A percentile compares a stretch with the other conserved stretches of the same genome.
Conservation (phyloP, 2,113 vertebrate genomes). For the Sciurus niger region DNA sequence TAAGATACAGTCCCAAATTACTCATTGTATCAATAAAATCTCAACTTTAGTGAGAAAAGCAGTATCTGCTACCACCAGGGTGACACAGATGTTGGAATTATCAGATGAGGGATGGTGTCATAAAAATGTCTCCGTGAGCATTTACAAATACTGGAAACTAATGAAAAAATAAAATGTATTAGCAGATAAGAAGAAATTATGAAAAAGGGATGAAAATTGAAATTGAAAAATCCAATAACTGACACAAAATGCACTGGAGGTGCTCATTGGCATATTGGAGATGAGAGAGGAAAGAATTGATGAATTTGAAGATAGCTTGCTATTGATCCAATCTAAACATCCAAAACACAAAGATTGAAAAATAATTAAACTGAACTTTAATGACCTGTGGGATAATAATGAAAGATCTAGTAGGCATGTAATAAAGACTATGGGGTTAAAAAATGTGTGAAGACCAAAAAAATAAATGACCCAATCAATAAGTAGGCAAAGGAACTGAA, state of each 20-base stretch:
- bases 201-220: conserved; percentile 31
- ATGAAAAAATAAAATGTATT: background rate
- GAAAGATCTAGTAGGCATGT: background rate
- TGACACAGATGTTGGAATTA: background rate
- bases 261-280: background rate
- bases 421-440: background rate
- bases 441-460: background rate
- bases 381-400: background rate
- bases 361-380: background rate
- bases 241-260: background rate
- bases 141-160: background rate
- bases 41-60: conserved; percentile 10
- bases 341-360: background rate
- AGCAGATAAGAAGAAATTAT: background rate
- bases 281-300: background rate
- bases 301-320: conserved; percentile 1
- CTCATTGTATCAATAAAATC: conserved; percentile 32
- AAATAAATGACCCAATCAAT: no score
- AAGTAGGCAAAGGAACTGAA: no score
- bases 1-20: background rate
- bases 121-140: background rate
- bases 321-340: background rate
- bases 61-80: background rate
- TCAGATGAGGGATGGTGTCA: background rate
- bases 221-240: background rate